Percentiles rank a stretch among this genome's conserved stretches.
Conservation (phyloP, 2,113 vertebrate species). For the Upupa epops region DNA sequence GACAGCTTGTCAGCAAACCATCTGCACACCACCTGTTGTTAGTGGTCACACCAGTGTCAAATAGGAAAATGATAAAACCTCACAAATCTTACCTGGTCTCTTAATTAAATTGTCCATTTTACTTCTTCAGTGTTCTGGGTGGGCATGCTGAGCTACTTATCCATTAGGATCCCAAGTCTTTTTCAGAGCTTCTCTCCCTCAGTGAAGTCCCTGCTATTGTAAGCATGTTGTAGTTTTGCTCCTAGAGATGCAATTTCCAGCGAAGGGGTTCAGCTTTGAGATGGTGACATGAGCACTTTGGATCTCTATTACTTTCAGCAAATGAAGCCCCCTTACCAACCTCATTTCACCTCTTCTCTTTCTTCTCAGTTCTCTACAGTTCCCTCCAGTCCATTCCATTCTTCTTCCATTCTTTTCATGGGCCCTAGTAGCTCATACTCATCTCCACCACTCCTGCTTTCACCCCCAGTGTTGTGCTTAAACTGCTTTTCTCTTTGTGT, state of each 20-base stretch:
- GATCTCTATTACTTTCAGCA: not conserved
- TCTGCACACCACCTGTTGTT: not conserved
- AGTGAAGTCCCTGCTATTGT: not conserved
- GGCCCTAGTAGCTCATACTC: no score
- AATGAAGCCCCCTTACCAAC: accelerated
- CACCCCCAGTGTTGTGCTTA: accelerated
- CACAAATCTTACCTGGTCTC: not conserved
- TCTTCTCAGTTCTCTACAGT: not conserved
- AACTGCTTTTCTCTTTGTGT: no score
- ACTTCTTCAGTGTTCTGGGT: not conserved
- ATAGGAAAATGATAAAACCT: not conserved
- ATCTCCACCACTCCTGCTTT: no score
- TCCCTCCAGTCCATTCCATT: no score
- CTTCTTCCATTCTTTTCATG: not conserved
- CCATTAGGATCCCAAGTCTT: not conserved
- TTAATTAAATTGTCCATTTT: not conserved
- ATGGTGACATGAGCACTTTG: accelerated
- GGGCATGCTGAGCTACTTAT: not conserved
- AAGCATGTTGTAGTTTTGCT: not conserved
- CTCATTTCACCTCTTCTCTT: not conserved
- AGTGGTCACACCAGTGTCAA: not conserved
- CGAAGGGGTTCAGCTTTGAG: accelerated
- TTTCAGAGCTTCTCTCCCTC: not conserved
- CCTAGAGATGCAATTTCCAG: not conserved
- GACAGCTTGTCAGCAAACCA: accelerated